Conservation (phyloP, 2,888 invertebrate species). For the Archips crataeganus region DNA sequence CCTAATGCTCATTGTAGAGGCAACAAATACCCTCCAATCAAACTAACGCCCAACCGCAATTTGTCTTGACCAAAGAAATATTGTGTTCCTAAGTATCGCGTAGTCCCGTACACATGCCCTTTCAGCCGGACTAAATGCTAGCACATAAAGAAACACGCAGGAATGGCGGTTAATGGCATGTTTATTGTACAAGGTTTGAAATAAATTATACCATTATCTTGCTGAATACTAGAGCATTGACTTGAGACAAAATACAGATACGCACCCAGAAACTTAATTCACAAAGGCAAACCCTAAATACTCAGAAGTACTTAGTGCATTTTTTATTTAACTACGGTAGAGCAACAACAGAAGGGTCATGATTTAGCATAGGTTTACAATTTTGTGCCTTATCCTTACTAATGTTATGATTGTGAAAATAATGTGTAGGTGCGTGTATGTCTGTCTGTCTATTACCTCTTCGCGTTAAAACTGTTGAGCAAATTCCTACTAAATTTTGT, state of each 20-base stretch:
- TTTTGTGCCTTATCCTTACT: no score
- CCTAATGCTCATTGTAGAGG: conserved; percentile 79
- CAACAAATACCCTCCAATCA: conserved; percentile 83
- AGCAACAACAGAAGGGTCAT: no score
- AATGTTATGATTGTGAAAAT: no score
- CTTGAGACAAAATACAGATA: background rate
- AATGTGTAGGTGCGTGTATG: no score
- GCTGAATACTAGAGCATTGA: background rate
- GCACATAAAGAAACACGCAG: conserved; percentile 55
- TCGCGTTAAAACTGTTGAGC: no score
- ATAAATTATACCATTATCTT: conserved; percentile 5
- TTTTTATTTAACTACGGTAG: no score
- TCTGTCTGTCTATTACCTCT: no score
- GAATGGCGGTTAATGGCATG: conserved; percentile 46
- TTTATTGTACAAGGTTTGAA: conserved; percentile 16
- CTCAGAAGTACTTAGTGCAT: no score
- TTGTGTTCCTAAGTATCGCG: conserved; percentile 67
- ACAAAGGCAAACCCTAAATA: no score
- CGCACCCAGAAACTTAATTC: background rate
- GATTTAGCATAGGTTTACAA: no score
- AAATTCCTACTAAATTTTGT: no score
- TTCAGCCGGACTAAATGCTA: conserved; percentile 52
- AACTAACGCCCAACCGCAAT: conserved; percentile 82
- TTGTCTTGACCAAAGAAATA: conserved; percentile 79
- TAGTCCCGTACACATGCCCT: conserved; percentile 27